phyloP scores from a whole-genome alignment of 92 coral and sea anemone species.

The Anthopleura xanthogrammica region DNA sequence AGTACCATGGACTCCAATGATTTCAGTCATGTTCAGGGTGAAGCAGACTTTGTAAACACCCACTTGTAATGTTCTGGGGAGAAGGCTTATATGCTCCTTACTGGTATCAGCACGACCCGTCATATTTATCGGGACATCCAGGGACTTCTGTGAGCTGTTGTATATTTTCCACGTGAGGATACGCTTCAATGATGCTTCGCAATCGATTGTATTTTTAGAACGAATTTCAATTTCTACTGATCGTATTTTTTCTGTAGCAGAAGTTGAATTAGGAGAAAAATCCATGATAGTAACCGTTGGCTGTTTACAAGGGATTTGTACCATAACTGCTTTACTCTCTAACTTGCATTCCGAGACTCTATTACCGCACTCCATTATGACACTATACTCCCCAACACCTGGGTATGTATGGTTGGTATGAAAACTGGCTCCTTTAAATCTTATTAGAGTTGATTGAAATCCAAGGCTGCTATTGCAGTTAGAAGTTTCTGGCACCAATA shows the following conservation, averaged over 20 bases:
- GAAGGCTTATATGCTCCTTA: constrained; percentile 14
- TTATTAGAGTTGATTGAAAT: background rate
- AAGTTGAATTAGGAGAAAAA: background rate
- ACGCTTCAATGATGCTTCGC: constrained; percentile 15
- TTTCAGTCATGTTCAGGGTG: constrained; percentile 32
- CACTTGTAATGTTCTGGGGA: constrained; percentile 21
- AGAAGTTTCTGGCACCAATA: constrained; percentile 3
- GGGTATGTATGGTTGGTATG: constrained; percentile 16
- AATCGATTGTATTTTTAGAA: constrained; percentile 29
- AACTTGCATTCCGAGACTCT: constrained; percentile 36
- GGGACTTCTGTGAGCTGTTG: background rate
- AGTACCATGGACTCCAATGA: constrained; percentile 31
- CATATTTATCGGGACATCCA: background rate
- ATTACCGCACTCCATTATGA: constrained; percentile 29
- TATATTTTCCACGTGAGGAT: constrained; percentile 40
- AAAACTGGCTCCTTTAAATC: background rate
- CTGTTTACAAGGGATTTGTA: constrained; percentile 31
- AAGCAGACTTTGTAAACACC: constrained; percentile 37
- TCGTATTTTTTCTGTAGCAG: constrained; percentile 12
- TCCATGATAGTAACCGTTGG: constrained; percentile 41
- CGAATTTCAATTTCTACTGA: constrained; percentile 33
- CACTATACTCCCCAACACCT: constrained; percentile 14
- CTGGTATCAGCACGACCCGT: background rate
- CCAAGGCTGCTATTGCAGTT: background rate
- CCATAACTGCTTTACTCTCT: constrained; percentile 18